A percentile compares a stretch with the other conserved stretches of the same genome.
These are phyloP conservation scores for Lithobates sylvaticus DNA, from an alignment of 2,797 vertebrate species.

Conservation along the genomic window DNA sequence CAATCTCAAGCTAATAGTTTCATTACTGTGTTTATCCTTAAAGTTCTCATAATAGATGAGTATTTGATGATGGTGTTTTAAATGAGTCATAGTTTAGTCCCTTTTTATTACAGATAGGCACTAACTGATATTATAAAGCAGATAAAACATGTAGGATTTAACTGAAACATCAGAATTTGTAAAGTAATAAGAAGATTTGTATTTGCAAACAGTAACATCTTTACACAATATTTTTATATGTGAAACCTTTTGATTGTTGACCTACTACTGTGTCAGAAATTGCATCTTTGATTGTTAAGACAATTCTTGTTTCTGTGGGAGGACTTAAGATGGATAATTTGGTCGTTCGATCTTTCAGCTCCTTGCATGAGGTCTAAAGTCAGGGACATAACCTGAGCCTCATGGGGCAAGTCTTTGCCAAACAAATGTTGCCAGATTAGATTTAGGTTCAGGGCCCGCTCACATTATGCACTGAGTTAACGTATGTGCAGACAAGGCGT, in stretches of 20 bases:
- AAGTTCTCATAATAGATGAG: slow-evolving; percentile 25
- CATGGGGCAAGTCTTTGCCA: no score
- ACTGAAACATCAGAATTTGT: slow-evolving; percentile 25
- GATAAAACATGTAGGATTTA: slow-evolving; percentile 43
- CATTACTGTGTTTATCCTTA: slow-evolving; percentile 47
- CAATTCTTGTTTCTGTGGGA: no score
- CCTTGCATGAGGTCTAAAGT: no score
- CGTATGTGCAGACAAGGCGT: no score
- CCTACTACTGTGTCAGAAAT: background rate
- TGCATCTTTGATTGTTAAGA: no score
- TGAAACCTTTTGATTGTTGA: background rate
- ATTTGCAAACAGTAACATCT: background rate
- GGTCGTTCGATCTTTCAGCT: no score
- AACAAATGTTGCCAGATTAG: no score
- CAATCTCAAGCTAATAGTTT: slow-evolving; percentile 52
- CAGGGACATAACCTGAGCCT: no score
- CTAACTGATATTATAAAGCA: slow-evolving; percentile 30
- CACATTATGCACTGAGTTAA: no score
- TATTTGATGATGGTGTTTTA: slow-evolving; percentile 37
- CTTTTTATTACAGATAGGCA: slow-evolving; percentile 29
- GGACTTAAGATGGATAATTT: no score
- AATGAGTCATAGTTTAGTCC: slow-evolving; percentile 34
- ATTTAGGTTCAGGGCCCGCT: no score
- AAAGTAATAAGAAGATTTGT: background rate
- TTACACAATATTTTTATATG: background rate